Evolutionary conservation across 2,797 vertebrate genomes (phyloP).

Genomic region (Phrynocephalus guinanensis): DNA sequence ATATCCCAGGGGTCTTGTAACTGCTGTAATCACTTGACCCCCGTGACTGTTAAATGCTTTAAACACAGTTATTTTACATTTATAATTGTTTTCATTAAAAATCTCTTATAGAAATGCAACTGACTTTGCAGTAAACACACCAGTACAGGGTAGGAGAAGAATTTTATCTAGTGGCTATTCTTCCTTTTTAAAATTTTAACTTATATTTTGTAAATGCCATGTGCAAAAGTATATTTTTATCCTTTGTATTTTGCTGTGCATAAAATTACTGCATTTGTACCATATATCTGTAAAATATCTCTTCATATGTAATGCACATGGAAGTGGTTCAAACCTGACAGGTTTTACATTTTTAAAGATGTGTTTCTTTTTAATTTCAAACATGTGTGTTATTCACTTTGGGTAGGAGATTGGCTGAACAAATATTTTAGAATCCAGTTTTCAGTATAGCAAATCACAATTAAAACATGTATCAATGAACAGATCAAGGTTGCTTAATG

Average conservation of each 20-base stretch:
- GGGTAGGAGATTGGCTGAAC: too few species aligned
- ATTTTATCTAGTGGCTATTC: conserved; percentile 56
- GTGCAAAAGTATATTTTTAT: conserved; percentile 49
- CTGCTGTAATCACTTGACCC: conserved; percentile 85
- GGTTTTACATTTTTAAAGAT: neutral
- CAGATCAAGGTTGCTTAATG: conserved; percentile 33
- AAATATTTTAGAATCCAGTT: too few species aligned
- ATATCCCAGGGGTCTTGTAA: conserved; percentile 83
- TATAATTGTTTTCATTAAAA: conserved; percentile 88
- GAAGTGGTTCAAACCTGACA: conserved; percentile 34
- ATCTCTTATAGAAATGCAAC: conserved; percentile 77
- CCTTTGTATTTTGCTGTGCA: conserved; percentile 41
- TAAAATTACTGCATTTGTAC: conserved; percentile 49
- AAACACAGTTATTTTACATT: conserved; percentile 86
- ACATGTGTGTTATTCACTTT: too few species aligned
- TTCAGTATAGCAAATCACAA: too few species aligned
- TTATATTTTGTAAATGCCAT: conserved; percentile 41
- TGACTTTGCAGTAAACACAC: conserved; percentile 77
- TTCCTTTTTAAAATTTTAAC: conserved; percentile 43
- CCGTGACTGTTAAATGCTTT: conserved; percentile 82
- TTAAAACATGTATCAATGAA: too few species aligned
- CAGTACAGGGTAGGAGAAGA: conserved; percentile 58
- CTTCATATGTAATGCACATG: conserved; percentile 1
- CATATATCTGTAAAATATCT: conserved; percentile 36
- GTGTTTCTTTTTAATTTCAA: too few species aligned